Percentiles rank a stretch among this genome's conserved stretches.
These are phyloP conservation scores for Fratercula arctica DNA, from an alignment of 2,797 vertebrate species.

Conservation along the genomic window DNA sequence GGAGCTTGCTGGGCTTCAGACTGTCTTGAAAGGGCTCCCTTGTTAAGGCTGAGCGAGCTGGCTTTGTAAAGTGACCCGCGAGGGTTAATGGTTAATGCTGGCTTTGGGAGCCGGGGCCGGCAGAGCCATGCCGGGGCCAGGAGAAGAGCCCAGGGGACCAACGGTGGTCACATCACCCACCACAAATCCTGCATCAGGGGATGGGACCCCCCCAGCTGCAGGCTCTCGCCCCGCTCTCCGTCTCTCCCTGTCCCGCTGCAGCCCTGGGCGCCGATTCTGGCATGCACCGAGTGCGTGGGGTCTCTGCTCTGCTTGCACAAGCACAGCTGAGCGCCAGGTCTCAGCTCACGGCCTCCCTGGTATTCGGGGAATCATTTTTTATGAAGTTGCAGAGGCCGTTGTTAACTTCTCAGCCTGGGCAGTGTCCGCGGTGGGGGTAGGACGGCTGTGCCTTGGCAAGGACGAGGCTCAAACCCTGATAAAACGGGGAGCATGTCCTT, in stretches of 20 bases:
- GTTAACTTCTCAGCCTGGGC: neutral
- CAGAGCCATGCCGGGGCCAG: neutral
- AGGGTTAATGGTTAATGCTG: neutral
- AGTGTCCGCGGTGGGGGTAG: accelerated
- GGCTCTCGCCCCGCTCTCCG: accelerated
- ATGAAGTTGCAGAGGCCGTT: neutral
- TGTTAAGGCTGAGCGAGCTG: accelerated
- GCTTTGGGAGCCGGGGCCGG: neutral
- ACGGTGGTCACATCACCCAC: accelerated
- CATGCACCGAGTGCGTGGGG: accelerated
- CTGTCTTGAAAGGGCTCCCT: neutral
- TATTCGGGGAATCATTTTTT: neutral
- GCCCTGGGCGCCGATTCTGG: neutral
- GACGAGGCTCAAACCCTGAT: accelerated
- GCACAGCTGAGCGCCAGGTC: neutral
- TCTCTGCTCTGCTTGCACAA: neutral
- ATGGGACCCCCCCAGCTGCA: accelerated
- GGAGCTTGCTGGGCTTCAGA: neutral
- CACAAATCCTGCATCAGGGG: neutral
- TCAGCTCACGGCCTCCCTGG: neutral
- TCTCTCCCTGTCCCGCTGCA: neutral
- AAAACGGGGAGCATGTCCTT: neutral
- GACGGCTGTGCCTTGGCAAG: neutral
- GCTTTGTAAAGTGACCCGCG: neutral
- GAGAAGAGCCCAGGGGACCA: neutral